Evolutionary conservation across 1,140 invertebrate genomes (phyloP).

Genomic region (Meloidogyne floridensis): DNA sequence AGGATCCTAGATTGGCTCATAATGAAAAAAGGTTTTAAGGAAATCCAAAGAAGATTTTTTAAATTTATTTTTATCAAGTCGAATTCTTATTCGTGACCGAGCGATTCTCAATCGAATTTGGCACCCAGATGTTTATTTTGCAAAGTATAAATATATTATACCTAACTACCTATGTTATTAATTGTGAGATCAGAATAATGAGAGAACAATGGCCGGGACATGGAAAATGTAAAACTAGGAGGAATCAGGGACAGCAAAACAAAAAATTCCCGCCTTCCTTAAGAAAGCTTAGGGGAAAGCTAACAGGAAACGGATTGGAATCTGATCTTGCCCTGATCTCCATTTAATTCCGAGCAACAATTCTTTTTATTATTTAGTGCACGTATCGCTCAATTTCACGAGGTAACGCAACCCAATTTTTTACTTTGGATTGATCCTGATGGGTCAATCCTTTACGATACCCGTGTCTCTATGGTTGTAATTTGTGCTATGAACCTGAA

Average conservation of each 20-base stretch:
- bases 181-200: too few species aligned
- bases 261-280: too few species aligned
- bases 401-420: constrained; percentile 65
- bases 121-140: constrained; percentile 66
- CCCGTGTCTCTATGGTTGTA: constrained; percentile 69
- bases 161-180: too few species aligned
- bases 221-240: too few species aligned
- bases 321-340: too few species aligned
- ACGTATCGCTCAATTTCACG: constrained; percentile 62
- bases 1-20: constrained; percentile 69
- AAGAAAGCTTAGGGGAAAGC: too few species aligned
- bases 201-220: too few species aligned
- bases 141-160: constrained; percentile 38
- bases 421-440: constrained; percentile 65
- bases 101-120: constrained; percentile 68
- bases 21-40: constrained; percentile 56
- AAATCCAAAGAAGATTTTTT: neutral
- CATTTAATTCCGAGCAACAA: too few species aligned
- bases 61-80: constrained; percentile 59
- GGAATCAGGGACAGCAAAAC: too few species aligned
- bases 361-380: constrained; percentile 33
- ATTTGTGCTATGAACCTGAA: constrained; percentile 66
- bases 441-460: constrained; percentile 65
- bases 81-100: constrained; percentile 71
- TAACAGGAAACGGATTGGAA: too few species aligned